These are phyloP conservation scores for Protosalanx chinensis DNA, from an alignment of 2,797 vertebrate genomes.

Conservation along the genomic window DNA sequence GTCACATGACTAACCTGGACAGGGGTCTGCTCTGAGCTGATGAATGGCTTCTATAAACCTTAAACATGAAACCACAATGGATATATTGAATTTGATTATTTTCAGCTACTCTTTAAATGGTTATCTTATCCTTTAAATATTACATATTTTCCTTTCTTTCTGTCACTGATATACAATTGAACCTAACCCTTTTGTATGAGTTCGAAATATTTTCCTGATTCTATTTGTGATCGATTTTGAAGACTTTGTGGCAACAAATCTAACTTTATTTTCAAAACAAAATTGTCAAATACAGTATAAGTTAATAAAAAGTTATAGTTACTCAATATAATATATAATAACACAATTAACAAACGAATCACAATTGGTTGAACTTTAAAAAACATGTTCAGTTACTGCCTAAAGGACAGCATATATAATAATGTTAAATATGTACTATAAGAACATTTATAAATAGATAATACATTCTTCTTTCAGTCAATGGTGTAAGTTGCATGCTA, in stretches of 20 bases:
- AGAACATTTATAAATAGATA: constrained; percentile 29
- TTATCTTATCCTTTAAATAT: background rate
- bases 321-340: background rate
- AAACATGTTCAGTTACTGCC: background rate
- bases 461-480: constrained; percentile 30
- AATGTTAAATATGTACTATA: constrained; percentile 5
- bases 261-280: constrained; percentile 11
- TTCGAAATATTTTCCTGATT: too few relatives aligned
- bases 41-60: too few relatives aligned
- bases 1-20: too few relatives aligned
- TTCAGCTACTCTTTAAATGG: too few relatives aligned
- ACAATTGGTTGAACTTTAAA: background rate
- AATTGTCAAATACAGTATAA: background rate
- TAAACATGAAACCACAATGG: too few relatives aligned
- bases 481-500: background rate
- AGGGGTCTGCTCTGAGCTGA: too few relatives aligned
- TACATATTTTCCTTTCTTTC: background rate
- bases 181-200: too few relatives aligned
- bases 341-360: background rate
- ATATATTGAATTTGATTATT: too few relatives aligned
- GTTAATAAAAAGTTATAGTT: too few relatives aligned
- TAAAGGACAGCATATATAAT: background rate
- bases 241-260: background rate
- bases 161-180: background rate
- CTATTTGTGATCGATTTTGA: too few relatives aligned